phyloP scores from a whole-genome alignment of 2,797 vertebrate genomes.

The Champsocephalus gunnari region DNA sequence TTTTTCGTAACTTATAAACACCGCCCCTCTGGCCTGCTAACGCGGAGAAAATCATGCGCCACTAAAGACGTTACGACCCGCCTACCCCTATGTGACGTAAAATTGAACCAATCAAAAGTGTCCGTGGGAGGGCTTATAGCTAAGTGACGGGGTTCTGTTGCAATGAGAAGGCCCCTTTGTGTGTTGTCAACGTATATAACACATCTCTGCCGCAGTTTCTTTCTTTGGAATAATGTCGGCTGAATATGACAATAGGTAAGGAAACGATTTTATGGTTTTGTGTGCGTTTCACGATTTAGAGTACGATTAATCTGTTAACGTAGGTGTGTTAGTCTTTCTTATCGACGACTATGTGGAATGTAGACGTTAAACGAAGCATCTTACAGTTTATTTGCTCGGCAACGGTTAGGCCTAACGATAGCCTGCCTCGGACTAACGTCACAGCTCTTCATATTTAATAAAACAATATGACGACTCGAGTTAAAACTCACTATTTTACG shows the following conservation, averaged over 20 bases:
- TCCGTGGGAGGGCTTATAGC: constrained; percentile 20
- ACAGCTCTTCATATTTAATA: accelerated
- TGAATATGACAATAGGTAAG: constrained; percentile 88
- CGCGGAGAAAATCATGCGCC: background rate
- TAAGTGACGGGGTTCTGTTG: constrained; percentile 70
- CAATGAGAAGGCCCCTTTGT: constrained; percentile 69
- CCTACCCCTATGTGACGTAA: constrained; percentile 12
- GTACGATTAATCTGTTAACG: accelerated
- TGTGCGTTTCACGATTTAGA: accelerated
- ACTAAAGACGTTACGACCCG: background rate
- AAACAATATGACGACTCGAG: accelerated
- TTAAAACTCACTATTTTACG: accelerated
- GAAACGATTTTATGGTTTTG: accelerated
- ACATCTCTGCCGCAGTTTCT: constrained; percentile 81
- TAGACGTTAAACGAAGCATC: background rate
- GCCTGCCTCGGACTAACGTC: background rate
- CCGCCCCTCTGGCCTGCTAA: constrained; percentile 22
- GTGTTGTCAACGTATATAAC: constrained; percentile 80
- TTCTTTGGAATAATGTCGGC: constrained; percentile 89
- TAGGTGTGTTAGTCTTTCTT: too few species aligned
- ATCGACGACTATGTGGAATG: background rate
- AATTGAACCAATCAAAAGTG: constrained; percentile 52
- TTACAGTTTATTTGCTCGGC: background rate
- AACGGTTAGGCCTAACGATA: background rate
- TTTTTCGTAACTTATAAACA: background rate